phyloP scores from a whole-genome alignment of 2,113 vertebrate genomes.

The Bos indicus region DNA sequence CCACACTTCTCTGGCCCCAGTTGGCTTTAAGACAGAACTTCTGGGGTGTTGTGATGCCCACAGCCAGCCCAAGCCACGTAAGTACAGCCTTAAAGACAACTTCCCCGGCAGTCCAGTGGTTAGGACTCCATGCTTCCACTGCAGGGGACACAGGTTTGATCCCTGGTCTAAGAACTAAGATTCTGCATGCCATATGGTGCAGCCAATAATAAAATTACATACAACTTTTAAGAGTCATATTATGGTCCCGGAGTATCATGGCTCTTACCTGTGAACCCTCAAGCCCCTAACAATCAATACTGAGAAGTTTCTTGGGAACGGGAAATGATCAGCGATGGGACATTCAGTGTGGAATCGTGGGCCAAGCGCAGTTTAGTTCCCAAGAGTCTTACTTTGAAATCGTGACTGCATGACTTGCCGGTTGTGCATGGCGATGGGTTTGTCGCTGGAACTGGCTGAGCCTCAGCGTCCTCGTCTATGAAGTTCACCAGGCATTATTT shows the following conservation, averaged over 20 bases:
- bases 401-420: rapidly evolving
- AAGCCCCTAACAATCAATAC: background rate
- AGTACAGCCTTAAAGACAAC: background rate
- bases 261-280: background rate
- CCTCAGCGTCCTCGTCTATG: background rate
- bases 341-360: background rate
- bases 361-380: background rate
- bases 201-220: background rate
- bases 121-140: background rate
- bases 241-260: background rate
- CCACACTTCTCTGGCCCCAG: background rate
- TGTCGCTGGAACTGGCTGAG: background rate
- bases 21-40: background rate
- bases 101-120: background rate
- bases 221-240: background rate
- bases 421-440: background rate
- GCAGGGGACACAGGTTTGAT: background rate
- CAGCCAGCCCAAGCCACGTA: background rate
- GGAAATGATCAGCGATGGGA: background rate
- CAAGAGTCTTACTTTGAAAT: background rate
- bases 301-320: background rate
- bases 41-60: background rate
- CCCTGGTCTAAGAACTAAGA: background rate
- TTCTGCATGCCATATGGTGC: background rate
- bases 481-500: background rate